These are phyloP conservation scores for Danio rerio DNA, from an alignment of 2,113 vertebrate species.

Conservation along the genomic window DNA sequence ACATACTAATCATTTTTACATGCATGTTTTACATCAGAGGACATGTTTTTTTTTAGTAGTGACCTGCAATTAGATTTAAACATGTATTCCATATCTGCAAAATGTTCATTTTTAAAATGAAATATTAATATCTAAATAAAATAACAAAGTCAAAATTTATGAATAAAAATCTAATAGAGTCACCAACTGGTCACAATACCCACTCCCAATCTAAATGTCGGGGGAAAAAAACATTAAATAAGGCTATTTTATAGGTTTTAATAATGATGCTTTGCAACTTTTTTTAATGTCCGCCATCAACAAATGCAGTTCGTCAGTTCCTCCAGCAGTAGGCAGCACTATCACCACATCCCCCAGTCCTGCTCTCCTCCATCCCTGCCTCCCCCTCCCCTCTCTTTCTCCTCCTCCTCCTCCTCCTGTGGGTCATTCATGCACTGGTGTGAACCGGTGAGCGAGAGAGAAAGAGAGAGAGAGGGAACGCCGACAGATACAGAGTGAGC, in stretches of 20 bases:
- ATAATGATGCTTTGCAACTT: background rate
- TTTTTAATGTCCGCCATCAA: conserved; percentile 47
- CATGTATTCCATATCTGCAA: too few relatives aligned
- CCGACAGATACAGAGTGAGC: conserved; percentile 52
- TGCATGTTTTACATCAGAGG: too few relatives aligned
- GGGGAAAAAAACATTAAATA: too few relatives aligned
- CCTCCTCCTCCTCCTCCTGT: conserved; percentile 69
- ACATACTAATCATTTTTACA: too few relatives aligned
- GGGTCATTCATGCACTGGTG: conserved; percentile 76
- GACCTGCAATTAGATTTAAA: too few relatives aligned
- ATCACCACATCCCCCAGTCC: conserved; percentile 48
- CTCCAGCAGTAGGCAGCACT: conserved; percentile 68
- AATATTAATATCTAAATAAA: too few relatives aligned
- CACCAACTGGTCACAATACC: too few relatives aligned
- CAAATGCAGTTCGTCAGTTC: conserved; percentile 52
- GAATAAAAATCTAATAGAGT: too few relatives aligned
- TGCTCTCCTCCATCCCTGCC: conserved; percentile 74
- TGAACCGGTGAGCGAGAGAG: conserved; percentile 67
- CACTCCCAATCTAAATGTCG: too few relatives aligned
- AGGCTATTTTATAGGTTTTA: background rate
- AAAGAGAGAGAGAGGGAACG: conserved; percentile 45
- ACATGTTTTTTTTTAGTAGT: too few relatives aligned
- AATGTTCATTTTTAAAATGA: too few relatives aligned
- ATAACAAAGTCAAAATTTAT: too few relatives aligned
- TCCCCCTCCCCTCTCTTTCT: conserved; percentile 18